These are phyloP conservation scores for Cryptus viduatorius DNA, from an alignment of 2,888 invertebrate species.

Conservation along the genomic window DNA sequence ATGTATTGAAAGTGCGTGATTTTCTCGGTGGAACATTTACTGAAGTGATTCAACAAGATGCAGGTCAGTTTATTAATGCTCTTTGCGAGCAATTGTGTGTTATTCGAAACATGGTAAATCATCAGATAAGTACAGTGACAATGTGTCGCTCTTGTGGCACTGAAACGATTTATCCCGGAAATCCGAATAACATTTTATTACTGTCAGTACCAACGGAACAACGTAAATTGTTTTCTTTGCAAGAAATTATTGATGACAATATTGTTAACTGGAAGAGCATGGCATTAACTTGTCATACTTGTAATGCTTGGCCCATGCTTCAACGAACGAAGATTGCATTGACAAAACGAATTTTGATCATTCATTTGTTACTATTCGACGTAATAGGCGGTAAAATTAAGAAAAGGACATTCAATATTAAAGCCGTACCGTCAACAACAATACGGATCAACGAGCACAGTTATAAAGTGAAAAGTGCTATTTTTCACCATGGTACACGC, in stretches of 20 bases:
- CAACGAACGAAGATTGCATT: not conserved
- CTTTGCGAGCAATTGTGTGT: constrained; percentile 7
- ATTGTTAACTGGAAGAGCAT: not conserved
- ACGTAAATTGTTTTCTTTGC: not conserved
- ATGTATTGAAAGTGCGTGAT: constrained; percentile 21
- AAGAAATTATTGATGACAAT: not conserved
- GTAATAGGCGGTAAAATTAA: too few species aligned
- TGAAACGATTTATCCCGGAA: not conserved
- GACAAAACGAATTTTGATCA: not conserved
- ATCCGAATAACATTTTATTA: too few species aligned
- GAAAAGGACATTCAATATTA: too few species aligned
- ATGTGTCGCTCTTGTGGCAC: constrained; percentile 11
- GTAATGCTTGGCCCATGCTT: not conserved
- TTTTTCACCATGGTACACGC: too few species aligned
- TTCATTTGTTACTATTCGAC: not conserved
- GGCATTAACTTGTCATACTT: not conserved
- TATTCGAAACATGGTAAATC: not conserved
- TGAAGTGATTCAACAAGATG: constrained; percentile 43
- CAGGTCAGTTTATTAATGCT: constrained; percentile 36
- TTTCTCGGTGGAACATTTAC: constrained; percentile 46
- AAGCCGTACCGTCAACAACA: too few species aligned
- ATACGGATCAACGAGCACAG: too few species aligned
- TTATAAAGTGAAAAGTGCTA: too few species aligned
- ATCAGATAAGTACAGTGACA: not conserved
- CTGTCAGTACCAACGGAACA: too few species aligned